Conservation (phyloP, 2,888 invertebrate genomes). For the Philhelius pedissequus region DNA sequence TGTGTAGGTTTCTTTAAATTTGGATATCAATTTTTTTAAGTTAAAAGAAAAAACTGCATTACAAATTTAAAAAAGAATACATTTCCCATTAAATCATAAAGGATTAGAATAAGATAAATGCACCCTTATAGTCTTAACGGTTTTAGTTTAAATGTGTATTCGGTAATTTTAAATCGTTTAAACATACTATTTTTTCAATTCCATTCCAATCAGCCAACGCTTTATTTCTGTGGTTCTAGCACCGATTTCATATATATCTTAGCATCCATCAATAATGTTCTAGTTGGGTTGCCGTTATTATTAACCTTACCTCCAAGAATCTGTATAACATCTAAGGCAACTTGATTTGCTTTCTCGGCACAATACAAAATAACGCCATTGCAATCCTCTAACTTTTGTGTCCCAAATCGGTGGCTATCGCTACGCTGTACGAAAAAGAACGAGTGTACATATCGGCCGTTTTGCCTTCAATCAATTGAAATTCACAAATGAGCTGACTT, state of each 20-base stretch:
- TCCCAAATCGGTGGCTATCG: constrained; percentile 89
- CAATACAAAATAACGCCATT: constrained; percentile 95
- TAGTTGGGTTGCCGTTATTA: constrained; percentile 98
- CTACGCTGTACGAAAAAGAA: constrained; percentile 94
- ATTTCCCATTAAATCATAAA: not conserved
- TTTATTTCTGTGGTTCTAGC: constrained; percentile 98
- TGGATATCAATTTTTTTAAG: too few relatives aligned
- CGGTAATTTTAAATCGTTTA: not conserved
- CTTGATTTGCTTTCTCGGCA: constrained; percentile 93
- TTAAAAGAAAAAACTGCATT: not conserved
- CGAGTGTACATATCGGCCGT: constrained; percentile 81
- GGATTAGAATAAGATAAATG: not conserved
- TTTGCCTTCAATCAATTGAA: constrained; percentile 92
- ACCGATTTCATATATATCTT: constrained; percentile 99
- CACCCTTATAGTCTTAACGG: not conserved
- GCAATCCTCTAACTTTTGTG: constrained; percentile 91
- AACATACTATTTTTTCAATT: constrained; percentile 90
- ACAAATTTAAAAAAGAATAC: constrained; percentile 8
- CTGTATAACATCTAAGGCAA: constrained; percentile 95
- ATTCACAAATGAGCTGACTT: constrained; percentile 91
- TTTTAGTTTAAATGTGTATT: not conserved
- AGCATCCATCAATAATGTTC: constrained; percentile 94
- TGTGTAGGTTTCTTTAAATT: too few relatives aligned
- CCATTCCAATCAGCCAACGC: constrained; percentile 93
- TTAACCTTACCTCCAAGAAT: constrained; percentile 99